A percentile compares a stretch with the other conserved stretches of the same genome.
These are phyloP conservation scores for Apostichopus californicus DNA, from an alignment of 35 echinoderm and acorn worm species.

Conservation along the genomic window DNA sequence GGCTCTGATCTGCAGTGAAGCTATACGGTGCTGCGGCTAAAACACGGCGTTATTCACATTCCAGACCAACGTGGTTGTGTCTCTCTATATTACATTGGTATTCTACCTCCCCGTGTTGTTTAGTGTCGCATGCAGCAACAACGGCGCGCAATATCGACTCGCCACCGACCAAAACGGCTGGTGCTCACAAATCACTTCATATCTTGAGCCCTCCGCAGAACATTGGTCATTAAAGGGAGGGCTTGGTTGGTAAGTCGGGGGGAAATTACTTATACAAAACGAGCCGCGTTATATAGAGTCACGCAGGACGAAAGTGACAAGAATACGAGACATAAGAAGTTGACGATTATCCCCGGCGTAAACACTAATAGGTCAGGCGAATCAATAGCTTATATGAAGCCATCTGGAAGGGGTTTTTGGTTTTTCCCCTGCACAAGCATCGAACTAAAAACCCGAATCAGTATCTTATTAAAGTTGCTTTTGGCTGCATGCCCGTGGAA, in stretches of 20 bases:
- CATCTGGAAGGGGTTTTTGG: background rate
- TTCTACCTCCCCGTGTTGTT: background rate
- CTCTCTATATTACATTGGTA: background rate
- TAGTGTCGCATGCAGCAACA: constrained; percentile 25
- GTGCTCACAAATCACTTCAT: constrained; percentile 21
- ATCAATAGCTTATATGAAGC: background rate
- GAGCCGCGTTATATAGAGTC: no score
- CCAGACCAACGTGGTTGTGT: background rate
- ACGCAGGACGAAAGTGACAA: no score
- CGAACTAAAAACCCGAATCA: no score
- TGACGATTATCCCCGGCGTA: background rate
- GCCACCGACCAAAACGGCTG: background rate
- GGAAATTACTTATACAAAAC: background rate
- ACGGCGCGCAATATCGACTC: constrained; percentile 9
- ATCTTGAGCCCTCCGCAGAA: background rate
- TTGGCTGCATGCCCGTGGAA: no score
- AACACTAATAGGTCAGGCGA: background rate
- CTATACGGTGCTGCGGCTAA: background rate
- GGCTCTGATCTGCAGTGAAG: background rate
- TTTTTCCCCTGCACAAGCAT: no score
- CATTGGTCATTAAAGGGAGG: background rate
- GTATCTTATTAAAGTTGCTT: no score
- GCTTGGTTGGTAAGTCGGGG: background rate
- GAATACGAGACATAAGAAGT: background rate
- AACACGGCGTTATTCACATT: constrained; percentile 15